Base-by-base conservation (phyloP, 2,888 invertebrate genomes). In the Tachina fera region DNA sequence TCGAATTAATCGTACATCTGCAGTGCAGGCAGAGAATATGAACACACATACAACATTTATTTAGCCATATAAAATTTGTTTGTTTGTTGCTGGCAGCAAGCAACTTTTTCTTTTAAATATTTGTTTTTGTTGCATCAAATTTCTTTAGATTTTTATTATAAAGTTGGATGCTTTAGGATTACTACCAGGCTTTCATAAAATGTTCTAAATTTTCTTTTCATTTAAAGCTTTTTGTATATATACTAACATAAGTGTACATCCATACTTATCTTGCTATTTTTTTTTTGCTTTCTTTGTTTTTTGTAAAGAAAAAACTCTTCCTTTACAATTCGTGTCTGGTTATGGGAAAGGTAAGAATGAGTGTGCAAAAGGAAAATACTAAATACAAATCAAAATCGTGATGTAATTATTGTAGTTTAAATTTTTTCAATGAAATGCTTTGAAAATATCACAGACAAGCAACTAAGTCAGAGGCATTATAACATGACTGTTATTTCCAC, bases 341-440 rank as follows among this genome's bases (percentile, higher is more conserved):
- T 61, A n/a, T 67, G 11, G 10, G 43, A 70, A 70, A 53, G 53
- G 47, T 16, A 51, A 31, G 70, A 70, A 65, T 47, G 41, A 61
- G 19, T 43, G 61, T 61, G 43, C 43, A 65, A 49, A 79, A 72
- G 31, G 41, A 65, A 68, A 68, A 39, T 47, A 9, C 63, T 53
- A 71, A 9, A 58, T 60, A 76, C 79, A 83, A 83, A 79, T 79
- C 75, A 76, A 79, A 85, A 78, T 86, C 86, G 82, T 83, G 86
- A 86, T 79, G 86, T 86, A 83, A 86, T 86, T 86, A 86, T 75
- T 79, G 83, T 72, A 71, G 60, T 76, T 79, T 71, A 65, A 82
- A 71, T 82, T 83, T 65, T 61, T 31, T 31, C 31, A 31, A 31
- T 31, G 51, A 39, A 56, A 71, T 67, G 41, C 16, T 63, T 47